Percentiles rank a stretch among this genome's conserved stretches.
These are phyloP conservation scores for Aurelia aurita DNA, from an alignment of 30 jellyfish, hydroid and myxozoan genomes.

Conservation along the genomic window DNA sequence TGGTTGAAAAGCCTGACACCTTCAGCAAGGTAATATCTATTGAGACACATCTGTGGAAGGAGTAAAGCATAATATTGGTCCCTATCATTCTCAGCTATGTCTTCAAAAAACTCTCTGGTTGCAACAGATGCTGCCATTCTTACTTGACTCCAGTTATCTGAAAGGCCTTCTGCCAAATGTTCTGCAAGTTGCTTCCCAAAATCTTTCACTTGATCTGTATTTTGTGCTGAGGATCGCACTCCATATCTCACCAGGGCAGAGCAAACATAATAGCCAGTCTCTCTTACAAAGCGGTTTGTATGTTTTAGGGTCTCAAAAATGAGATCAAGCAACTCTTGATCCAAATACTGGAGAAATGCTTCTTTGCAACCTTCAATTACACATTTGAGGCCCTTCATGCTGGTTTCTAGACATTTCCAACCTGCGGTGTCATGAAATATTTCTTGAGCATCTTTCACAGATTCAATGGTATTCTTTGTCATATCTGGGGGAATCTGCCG, in stretches of 20 bases:
- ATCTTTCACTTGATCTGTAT: constrained; percentile 61
- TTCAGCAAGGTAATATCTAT: constrained; percentile 95
- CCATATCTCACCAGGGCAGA: constrained; percentile 95
- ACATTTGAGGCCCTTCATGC: constrained; percentile 95
- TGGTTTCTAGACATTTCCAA: constrained; percentile 96
- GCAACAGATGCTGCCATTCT: constrained; percentile 99
- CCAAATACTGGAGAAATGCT: constrained; percentile 63
- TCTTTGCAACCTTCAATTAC: constrained; percentile 94
- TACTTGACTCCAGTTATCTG: constrained; percentile 99
- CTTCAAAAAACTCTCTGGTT: constrained; percentile 92
- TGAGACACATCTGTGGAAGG: constrained; percentile 96
- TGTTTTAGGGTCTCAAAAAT: constrained; percentile 85
- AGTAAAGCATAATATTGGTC: constrained; percentile 65
- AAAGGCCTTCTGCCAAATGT: constrained; percentile 79
- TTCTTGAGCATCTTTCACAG: constrained; percentile 78
- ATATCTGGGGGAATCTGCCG: constrained; percentile 81
- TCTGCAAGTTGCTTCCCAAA: constrained; percentile 83
- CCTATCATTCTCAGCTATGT: constrained; percentile 65
- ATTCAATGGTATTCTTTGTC: constrained; percentile 10
- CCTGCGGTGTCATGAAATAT: constrained; percentile 99
- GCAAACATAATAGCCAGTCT: constrained; percentile 93
- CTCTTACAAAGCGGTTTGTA: constrained; percentile 97
- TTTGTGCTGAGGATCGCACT: constrained; percentile 63
- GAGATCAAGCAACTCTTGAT: constrained; percentile 77
- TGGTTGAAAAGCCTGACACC: constrained; percentile 96